A percentile compares a stretch with the other conserved stretches of the same genome.
Conservation (phyloP, 2,797 vertebrate genomes). For the Epinephelus coioides region DNA sequence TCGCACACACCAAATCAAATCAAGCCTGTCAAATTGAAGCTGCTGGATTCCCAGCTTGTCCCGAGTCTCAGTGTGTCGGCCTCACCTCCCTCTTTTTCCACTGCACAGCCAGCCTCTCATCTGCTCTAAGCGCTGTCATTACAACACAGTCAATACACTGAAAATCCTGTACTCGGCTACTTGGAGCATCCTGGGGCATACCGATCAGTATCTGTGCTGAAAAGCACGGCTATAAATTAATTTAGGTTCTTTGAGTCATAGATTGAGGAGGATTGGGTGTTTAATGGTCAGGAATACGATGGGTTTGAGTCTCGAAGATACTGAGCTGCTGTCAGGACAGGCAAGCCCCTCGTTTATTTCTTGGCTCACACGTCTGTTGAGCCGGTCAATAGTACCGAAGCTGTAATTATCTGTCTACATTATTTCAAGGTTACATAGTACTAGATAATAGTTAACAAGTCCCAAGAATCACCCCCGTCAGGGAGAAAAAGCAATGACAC, state of each 20-base stretch:
- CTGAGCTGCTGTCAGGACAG: conserved; percentile 35
- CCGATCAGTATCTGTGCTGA: conserved; percentile 40
- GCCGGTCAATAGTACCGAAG: conserved; percentile 57
- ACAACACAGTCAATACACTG: conserved; percentile 48
- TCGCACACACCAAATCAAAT: conserved; percentile 65
- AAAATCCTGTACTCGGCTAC: conserved; percentile 28
- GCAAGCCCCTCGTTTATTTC: conserved; percentile 12
- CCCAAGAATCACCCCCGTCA: conserved; percentile 26
- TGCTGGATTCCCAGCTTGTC: conserved; percentile 53
- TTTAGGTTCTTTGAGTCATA: conserved; percentile 29
- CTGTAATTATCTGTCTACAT: conserved; percentile 51
- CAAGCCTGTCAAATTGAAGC: conserved; percentile 65
- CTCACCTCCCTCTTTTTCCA: conserved; percentile 26
- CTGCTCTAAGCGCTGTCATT: conserved; percentile 53
- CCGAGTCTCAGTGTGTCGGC: conserved; percentile 35
- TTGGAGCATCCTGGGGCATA: conserved; percentile 30
- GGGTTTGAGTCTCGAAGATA: conserved; percentile 28
- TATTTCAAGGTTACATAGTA: conserved; percentile 55
- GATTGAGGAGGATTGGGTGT: conserved; percentile 28
- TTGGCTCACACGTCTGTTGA: conserved; percentile 18
- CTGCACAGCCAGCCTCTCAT: conserved; percentile 41
- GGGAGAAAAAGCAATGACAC: conserved; percentile 11
- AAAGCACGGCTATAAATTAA: conserved; percentile 46
- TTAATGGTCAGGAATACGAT: conserved; percentile 43
- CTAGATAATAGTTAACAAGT: conserved; percentile 39